phyloP scores from a whole-genome alignment of 1,140 invertebrate genomes.

The Microplitis demolitor region DNA sequence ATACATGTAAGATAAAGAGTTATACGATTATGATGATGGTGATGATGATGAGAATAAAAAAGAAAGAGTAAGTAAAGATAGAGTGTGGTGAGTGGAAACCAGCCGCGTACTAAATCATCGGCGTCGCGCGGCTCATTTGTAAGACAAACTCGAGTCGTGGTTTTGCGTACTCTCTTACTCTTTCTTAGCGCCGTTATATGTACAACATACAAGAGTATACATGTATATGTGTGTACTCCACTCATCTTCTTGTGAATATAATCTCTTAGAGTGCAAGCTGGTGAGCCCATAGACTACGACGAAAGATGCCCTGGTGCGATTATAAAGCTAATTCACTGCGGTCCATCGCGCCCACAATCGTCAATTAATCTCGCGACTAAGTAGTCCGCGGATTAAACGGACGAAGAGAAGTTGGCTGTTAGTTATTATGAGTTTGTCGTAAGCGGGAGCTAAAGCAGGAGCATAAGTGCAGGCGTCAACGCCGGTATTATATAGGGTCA shows the following conservation, averaged over 20 bases:
- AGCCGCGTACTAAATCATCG: slow-evolving; percentile 54
- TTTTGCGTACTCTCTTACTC: slow-evolving; percentile 25
- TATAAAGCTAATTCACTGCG: slow-evolving; percentile 41
- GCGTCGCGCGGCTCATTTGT: slow-evolving; percentile 59
- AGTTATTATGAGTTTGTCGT: slow-evolving; percentile 28
- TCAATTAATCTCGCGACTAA: slow-evolving; percentile 52
- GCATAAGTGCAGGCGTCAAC: no score
- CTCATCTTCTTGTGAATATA: no score
- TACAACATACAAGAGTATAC: not conserved
- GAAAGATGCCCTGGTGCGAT: slow-evolving; percentile 19
- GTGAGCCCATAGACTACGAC: not conserved
- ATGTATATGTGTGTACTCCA: not conserved
- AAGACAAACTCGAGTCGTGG: slow-evolving; percentile 52
- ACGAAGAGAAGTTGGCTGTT: slow-evolving; percentile 6
- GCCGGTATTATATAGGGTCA: not conserved
- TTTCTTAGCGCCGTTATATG: slow-evolving; percentile 3
- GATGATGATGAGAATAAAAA: not conserved
- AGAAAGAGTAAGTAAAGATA: not conserved
- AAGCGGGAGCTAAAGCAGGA: not conserved
- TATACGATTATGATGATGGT: not conserved
- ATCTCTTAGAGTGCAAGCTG: not conserved
- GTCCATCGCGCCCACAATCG: slow-evolving; percentile 52
- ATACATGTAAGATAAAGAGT: not conserved
- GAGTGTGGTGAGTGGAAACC: slow-evolving; percentile 6
- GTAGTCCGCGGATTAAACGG: slow-evolving; percentile 41